phyloP scores from a whole-genome alignment of 2,888 invertebrate species.

The Acrobasis repandana region DNA sequence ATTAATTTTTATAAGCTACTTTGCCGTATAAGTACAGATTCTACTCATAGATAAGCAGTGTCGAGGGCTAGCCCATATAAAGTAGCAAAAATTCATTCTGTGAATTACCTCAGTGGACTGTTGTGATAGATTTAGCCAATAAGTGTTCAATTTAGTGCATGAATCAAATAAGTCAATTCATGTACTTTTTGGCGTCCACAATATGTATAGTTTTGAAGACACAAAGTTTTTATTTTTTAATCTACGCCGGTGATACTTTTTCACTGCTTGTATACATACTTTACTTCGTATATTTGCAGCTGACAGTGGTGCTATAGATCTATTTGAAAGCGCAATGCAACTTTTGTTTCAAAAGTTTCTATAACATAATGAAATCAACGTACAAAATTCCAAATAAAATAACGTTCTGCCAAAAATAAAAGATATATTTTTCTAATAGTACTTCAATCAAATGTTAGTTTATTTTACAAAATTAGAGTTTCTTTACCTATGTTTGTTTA shows the following conservation, averaged over 20 bases:
- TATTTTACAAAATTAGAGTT: neutral
- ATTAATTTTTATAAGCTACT: conserved; percentile 60
- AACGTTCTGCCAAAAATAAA: conserved; percentile 25
- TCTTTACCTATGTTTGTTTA: neutral
- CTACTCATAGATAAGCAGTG: conserved; percentile 58
- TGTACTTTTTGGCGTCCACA: conserved; percentile 72
- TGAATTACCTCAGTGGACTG: conserved; percentile 79
- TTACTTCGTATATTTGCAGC: conserved; percentile 63
- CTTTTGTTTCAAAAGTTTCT: conserved; percentile 32
- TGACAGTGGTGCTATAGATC: conserved; percentile 78
- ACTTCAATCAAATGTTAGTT: conserved; percentile 12
- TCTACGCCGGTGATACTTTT: conserved; percentile 31
- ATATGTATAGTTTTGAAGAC: conserved; percentile 39
- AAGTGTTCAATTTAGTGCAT: conserved; percentile 79
- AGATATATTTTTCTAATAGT: conserved; percentile 26
- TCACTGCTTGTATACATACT: conserved; percentile 63
- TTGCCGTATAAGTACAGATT: conserved; percentile 56
- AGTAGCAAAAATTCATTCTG: conserved; percentile 57
- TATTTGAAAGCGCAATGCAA: conserved; percentile 47
- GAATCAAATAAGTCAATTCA: conserved; percentile 73
- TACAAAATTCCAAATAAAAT: conserved; percentile 42
- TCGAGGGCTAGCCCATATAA: conserved; percentile 44
- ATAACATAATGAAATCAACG: conserved; percentile 38
- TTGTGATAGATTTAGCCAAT: conserved; percentile 81
- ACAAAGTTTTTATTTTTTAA: conserved; percentile 30